Percentiles rank a stretch among this genome's conserved stretches.
Evolutionary conservation across 2,888 invertebrate genomes (phyloP).

Genomic region (Tolmerus cingulatus): DNA sequence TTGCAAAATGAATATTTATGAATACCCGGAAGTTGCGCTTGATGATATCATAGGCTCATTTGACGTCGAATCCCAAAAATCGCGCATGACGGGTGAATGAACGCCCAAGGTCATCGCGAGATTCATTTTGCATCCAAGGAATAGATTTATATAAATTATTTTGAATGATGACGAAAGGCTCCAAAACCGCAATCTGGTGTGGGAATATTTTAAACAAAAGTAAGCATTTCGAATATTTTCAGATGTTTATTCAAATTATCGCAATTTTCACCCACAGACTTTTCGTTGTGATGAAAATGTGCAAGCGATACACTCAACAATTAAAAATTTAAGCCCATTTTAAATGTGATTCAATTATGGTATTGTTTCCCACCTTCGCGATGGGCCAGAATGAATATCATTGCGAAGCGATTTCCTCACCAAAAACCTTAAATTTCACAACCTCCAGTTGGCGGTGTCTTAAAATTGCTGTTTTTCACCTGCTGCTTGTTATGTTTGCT

Average conservation of each 20-base stretch:
- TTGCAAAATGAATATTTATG: not conserved
- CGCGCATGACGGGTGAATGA: not conserved
- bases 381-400: not conserved
- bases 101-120: not conserved
- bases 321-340: not conserved
- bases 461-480: not conserved
- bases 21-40: not conserved
- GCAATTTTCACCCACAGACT: not conserved
- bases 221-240: not conserved
- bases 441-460: not conserved
- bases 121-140: not conserved
- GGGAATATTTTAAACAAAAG: not conserved
- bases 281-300: not conserved
- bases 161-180: not conserved
- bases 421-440: constrained; percentile 18
- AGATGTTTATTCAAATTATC: not conserved
- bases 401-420: not conserved
- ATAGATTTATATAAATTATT: not conserved
- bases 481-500: not conserved
- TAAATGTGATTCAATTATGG: not conserved
- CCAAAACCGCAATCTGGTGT: not conserved
- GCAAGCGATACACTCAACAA: not conserved
- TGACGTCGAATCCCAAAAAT: not conserved
- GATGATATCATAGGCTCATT: not conserved
- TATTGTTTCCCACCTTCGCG: not conserved